Base-by-base conservation (phyloP, 2,888 invertebrate genomes). In the Galerucella nymphaeae region DNA sequence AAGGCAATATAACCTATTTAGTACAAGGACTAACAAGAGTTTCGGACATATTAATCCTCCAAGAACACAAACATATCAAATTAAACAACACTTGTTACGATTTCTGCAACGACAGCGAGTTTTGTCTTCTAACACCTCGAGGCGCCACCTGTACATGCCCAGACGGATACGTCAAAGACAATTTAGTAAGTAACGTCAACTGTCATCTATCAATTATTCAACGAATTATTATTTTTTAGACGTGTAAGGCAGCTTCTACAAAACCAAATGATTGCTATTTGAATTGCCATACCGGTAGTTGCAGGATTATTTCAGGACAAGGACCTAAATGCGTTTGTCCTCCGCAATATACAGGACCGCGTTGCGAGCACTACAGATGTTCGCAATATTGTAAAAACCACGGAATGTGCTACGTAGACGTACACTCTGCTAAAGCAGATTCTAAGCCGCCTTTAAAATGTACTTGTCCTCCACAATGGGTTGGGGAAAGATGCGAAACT, bases 321-420 rank as follows among this genome's bases (percentile, higher is more conserved):
- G 88, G 88, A 30, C 90, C 89, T 16, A 88, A 90, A 83, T 94
- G 94, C 87, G 85, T 88, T 76, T 94, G 94, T 81, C 88, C 89
- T 42, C 86, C 90, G 0, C 88, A 89, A 63, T 94, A 91, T 85
- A 88, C 89, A 55, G 93, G 94, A 18, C 88, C 89, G 75, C 85
- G 88, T 64, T 94, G 94, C 86, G 90, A 92, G 83, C 89, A 90
- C 80, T 92, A 91, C 84, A 89, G 90, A 70, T 94, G 94, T 83
- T 90, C 92, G 2, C 91, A 90, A 61, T 90, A 89, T 83, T 94
- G 94, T 81, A 87, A 89, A 79, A 91, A 92, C 82, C 89, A 90
- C 75, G 92, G 90, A 50, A 81, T 87, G 70, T 92, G 91, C 77
- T 88, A 88, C 64, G 85, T 89, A 3, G 86, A 86, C 75, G 74